phyloP scores from a whole-genome alignment of 2,797 vertebrate species.

The Diglossa cyanea region DNA sequence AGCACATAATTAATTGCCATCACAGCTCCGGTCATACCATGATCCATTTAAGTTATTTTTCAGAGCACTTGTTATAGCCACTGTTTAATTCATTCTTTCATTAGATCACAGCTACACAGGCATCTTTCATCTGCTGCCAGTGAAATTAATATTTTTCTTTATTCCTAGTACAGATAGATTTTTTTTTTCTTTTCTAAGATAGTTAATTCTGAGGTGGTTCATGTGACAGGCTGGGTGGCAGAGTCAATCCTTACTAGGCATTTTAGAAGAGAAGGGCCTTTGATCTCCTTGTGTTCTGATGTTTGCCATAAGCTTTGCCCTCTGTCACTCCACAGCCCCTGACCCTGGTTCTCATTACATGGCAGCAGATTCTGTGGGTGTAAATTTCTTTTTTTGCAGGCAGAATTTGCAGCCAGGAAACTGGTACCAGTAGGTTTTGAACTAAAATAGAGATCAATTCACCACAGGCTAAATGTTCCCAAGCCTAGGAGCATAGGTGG shows the following conservation, averaged over 20 bases:
- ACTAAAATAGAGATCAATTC: background rate
- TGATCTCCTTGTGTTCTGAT: conserved; percentile 39
- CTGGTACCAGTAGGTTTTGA: background rate
- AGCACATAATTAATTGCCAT: conserved; percentile 66
- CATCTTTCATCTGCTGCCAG: conserved; percentile 72
- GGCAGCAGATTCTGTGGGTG: background rate
- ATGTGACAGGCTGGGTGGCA: conserved; percentile 39
- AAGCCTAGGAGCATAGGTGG: background rate
- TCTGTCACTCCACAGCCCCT: background rate
- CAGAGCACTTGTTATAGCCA: conserved; percentile 59
- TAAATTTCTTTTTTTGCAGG: background rate
- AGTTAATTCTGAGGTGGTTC: conserved; percentile 64
- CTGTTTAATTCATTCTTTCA: conserved; percentile 74
- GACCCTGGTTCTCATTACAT: background rate
- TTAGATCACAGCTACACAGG: conserved; percentile 68
- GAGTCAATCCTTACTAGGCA: conserved; percentile 1
- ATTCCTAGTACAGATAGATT: conserved; percentile 60
- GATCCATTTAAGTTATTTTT: conserved; percentile 73
- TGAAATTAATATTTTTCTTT: conserved; percentile 75
- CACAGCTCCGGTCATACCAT: conserved; percentile 47
- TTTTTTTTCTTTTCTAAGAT: conserved; percentile 47
- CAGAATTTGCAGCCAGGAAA: background rate
- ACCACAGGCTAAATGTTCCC: background rate
- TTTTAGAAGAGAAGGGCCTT: conserved; percentile 36
- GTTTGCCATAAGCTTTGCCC: conserved; percentile 19